These are phyloP conservation scores for Callipepla squamata DNA, from an alignment of 2,113 vertebrate genomes.

Conservation along the genomic window DNA sequence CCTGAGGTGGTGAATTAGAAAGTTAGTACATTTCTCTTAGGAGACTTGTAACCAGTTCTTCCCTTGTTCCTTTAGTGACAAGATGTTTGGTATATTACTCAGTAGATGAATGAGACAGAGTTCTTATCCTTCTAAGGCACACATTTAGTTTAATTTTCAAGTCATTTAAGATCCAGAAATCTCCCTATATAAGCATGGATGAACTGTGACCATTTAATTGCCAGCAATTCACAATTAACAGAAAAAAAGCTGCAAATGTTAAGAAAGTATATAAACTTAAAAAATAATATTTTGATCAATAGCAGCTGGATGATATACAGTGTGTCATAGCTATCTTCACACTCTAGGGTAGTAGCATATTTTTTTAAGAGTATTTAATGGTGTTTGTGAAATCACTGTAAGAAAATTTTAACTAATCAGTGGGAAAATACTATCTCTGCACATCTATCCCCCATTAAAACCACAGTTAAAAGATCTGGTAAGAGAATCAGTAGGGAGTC, in stretches of 20 bases:
- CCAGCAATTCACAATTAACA: background rate
- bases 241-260: background rate
- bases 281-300: slow-evolving; percentile 9
- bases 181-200: background rate
- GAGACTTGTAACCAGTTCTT: background rate
- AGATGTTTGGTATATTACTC: background rate
- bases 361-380: background rate
- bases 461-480: background rate
- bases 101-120: background rate
- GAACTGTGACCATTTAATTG: background rate
- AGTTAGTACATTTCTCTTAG: background rate
- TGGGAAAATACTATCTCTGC: background rate
- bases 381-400: background rate
- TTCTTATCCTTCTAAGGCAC: background rate
- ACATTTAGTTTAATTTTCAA: background rate
- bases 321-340: background rate
- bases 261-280: slow-evolving; percentile 4
- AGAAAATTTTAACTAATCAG: background rate
- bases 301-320: background rate
- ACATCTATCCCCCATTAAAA: background rate
- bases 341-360: background rate
- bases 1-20: background rate
- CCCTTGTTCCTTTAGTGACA: background rate
- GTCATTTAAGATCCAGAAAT: background rate
- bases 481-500: background rate